These are phyloP conservation scores for Hexactinellida sp. DNA, from an alignment of 37 sponge, comb jelly and placozoan genomes.

Conservation along the genomic window DNA sequence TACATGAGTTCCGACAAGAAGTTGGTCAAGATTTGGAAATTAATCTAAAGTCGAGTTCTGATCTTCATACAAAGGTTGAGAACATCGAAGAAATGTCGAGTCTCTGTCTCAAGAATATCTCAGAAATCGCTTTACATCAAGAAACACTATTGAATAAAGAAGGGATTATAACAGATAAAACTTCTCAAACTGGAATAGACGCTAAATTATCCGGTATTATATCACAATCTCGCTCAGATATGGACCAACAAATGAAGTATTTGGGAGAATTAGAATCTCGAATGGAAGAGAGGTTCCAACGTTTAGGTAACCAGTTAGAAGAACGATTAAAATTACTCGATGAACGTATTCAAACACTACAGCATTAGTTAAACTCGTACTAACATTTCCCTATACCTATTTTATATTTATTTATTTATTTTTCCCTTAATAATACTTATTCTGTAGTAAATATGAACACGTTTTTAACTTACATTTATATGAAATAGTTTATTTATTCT, in stretches of 20 bases:
- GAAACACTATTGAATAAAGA: not conserved
- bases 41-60: slow-evolving; percentile 10
- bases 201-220: not conserved
- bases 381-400: not conserved
- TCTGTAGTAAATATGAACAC: not conserved
- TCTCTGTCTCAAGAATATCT: not conserved
- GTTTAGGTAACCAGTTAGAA: not conserved
- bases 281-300: not conserved
- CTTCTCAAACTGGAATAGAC: not conserved
- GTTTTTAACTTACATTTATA: too few relatives aligned
- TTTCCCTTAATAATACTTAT: not conserved
- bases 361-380: not conserved
- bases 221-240: not conserved
- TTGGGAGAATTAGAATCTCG: not conserved
- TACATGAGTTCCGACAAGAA: not conserved
- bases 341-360: not conserved
- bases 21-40: not conserved
- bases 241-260: not conserved
- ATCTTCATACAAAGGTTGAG: not conserved
- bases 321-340: not conserved
- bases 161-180: not conserved
- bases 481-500: too few relatives aligned
- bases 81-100: slow-evolving; percentile 5
- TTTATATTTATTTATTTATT: not conserved
- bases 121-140: not conserved